A percentile compares a stretch with the other conserved stretches of the same genome.
Evolutionary conservation across 30 jellyfish, hydroid and myxozoan species (phyloP).

Genomic region (Aurelia aurita complex sp. Pacific): DNA sequence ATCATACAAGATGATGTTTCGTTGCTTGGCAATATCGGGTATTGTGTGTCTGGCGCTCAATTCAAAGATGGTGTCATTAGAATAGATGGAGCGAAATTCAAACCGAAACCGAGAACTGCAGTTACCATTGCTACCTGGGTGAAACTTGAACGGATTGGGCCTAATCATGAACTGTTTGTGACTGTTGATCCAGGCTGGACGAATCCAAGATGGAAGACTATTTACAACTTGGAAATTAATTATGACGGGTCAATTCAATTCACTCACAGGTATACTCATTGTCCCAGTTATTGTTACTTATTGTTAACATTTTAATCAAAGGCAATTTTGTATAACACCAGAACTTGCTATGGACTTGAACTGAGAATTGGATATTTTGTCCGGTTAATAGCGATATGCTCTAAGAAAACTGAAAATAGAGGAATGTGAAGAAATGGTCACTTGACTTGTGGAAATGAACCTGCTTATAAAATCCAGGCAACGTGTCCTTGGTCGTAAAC

Average conservation of each 20-base stretch:
- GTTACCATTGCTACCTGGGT: conserved; percentile 96
- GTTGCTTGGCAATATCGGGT: conserved; percentile 42
- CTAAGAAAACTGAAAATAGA: too few species aligned
- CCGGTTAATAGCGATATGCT: too few species aligned
- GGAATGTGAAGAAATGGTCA: too few species aligned
- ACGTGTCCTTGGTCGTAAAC: too few species aligned
- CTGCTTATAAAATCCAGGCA: too few species aligned
- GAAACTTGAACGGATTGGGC: conserved; percentile 78
- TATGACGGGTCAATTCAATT: conserved; percentile 87
- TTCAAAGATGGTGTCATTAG: conserved; percentile 69
- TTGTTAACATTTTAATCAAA: too few species aligned
- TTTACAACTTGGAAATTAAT: conserved; percentile 83
- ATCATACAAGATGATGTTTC: conserved; percentile 66
- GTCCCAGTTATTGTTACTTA: too few species aligned
- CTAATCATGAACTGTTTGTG: conserved; percentile 92
- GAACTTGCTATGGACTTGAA: too few species aligned
- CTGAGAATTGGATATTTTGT: too few species aligned
- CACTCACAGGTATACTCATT: conserved; percentile 64
- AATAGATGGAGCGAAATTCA: conserved; percentile 77
- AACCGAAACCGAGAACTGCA: conserved; percentile 86
- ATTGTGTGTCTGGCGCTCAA: conserved; percentile 84
- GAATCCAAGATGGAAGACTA: conserved; percentile 78
- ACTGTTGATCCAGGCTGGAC: conserved; percentile 98
- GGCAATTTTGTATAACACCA: too few species aligned
- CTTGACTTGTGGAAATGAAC: too few species aligned